These are phyloP conservation scores for Bucco capensis DNA, from an alignment of 2,113 vertebrate genomes.

Conservation along the genomic window DNA sequence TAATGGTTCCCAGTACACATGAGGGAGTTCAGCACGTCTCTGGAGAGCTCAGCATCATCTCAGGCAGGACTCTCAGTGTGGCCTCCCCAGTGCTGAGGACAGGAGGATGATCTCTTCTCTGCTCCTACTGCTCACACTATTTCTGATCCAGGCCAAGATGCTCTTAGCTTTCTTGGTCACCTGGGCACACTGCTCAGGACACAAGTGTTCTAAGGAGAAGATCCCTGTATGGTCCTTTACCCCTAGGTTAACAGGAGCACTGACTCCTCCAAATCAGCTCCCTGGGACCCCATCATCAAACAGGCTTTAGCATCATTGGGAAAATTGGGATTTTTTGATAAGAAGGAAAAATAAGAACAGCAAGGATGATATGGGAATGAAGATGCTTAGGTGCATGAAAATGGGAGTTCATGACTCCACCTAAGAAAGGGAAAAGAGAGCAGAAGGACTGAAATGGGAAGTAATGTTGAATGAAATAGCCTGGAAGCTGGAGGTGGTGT, in stretches of 20 bases:
- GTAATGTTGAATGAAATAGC: not conserved
- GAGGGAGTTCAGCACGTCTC: not conserved
- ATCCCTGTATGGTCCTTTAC: not conserved
- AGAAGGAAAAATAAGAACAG: not conserved
- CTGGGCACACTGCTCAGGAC: too few species aligned
- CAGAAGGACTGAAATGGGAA: not conserved
- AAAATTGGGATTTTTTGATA: not conserved
- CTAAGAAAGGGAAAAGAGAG: not conserved
- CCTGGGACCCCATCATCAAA: not conserved
- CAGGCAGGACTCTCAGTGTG: fast-evolving
- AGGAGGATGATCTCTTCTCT: too few species aligned
- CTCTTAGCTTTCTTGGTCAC: too few species aligned
- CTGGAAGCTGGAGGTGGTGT: not conserved
- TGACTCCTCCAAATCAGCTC: not conserved
- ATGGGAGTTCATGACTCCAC: not conserved
- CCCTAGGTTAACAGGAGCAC: not conserved
- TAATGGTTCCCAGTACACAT: not conserved
- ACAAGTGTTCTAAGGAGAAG: too few species aligned
- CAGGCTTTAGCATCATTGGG: not conserved
- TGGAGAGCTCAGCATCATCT: not conserved
- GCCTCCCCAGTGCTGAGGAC: too few species aligned
- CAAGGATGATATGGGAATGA: not conserved
- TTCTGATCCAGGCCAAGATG: too few species aligned
- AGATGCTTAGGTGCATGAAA: not conserved
- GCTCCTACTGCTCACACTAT: too few species aligned